phyloP scores from a whole-genome alignment of 1,140 invertebrate genomes.

The Popillia japonica region DNA sequence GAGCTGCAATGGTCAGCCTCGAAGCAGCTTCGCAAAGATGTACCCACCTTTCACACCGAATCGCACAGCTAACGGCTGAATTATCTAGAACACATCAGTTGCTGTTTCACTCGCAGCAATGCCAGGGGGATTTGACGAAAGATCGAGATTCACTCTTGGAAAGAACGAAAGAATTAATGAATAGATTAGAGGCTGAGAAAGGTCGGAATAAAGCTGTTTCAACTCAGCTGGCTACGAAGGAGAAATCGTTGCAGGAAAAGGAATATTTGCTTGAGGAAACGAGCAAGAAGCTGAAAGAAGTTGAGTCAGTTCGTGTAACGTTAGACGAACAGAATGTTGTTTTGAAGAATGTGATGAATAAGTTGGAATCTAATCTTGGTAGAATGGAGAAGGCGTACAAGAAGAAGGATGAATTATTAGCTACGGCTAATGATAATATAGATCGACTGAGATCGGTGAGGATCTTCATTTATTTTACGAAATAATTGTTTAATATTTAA shows the following conservation, averaged over 20 bases:
- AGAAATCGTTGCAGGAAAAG: slow-evolving; percentile 45
- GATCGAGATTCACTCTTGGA: slow-evolving; percentile 43
- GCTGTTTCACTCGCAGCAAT: slow-evolving; percentile 64
- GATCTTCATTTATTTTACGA: background rate
- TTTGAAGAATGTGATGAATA: slow-evolving; percentile 46
- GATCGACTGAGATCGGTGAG: slow-evolving; percentile 46
- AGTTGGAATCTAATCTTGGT: slow-evolving; percentile 49
- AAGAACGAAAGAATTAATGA: slow-evolving; percentile 44
- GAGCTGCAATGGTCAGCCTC: slow-evolving; percentile 62
- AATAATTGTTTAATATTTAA: background rate
- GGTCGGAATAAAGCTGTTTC: slow-evolving; percentile 44
- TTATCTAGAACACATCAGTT: slow-evolving; percentile 63
- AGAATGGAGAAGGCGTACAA: slow-evolving; percentile 49
- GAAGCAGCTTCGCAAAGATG: slow-evolving; percentile 64
- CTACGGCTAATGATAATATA: slow-evolving; percentile 44
- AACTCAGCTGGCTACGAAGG: slow-evolving; percentile 45
- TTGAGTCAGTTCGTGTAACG: slow-evolving; percentile 39
- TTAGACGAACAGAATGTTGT: slow-evolving; percentile 47
- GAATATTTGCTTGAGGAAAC: slow-evolving; percentile 44
- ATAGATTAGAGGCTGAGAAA: slow-evolving; percentile 47
- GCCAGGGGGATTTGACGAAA: slow-evolving; percentile 59
- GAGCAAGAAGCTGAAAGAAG: slow-evolving; percentile 43
- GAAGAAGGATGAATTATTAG: slow-evolving; percentile 52
- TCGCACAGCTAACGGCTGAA: slow-evolving; percentile 63
- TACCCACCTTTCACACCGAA: slow-evolving; percentile 63